Percentiles rank a stretch among this genome's conserved stretches.
These are phyloP conservation scores for Neodiprion lecontei DNA, from an alignment of 1,140 invertebrate species.

Conservation along the genomic window DNA sequence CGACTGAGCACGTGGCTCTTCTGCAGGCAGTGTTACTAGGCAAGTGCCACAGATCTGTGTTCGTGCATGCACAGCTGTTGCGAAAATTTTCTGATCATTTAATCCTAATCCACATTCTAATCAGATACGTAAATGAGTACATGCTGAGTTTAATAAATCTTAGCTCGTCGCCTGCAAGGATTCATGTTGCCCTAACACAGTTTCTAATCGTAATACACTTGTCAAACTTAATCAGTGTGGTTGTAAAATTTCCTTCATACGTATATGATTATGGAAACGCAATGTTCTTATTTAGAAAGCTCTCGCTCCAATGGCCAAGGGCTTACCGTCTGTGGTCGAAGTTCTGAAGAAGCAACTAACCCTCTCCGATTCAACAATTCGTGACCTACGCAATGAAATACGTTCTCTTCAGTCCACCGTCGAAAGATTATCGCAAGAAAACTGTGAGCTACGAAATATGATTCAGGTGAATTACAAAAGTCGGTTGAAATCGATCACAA, in stretches of 20 bases:
- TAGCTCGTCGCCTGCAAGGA: conserved; percentile 14
- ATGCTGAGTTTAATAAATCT: conserved; percentile 1
- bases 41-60: conserved; percentile 44
- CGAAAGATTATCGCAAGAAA: conserved; percentile 74
- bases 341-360: conserved; percentile 55
- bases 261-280: not conserved
- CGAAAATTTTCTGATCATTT: conserved; percentile 2
- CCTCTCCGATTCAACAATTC: conserved; percentile 59
- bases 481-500: not conserved
- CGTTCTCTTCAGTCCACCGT: conserved; percentile 66
- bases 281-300: conserved; percentile 44
- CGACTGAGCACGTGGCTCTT: conserved; percentile 51
- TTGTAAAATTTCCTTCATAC: not conserved
- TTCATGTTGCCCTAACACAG: conserved; percentile 11
- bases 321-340: conserved; percentile 52
- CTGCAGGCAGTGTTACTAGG: conserved; percentile 54
- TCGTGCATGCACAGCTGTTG: conserved; percentile 40
- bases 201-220: not conserved
- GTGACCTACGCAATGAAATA: conserved; percentile 68
- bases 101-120: conserved; percentile 8
- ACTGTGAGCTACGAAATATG: conserved; percentile 68
- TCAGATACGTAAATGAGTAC: not conserved
- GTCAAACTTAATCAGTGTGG: not conserved
- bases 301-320: conserved; percentile 45
- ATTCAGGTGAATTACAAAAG: conserved; percentile 48